A percentile compares a stretch with the other conserved stretches of the same genome.
These are phyloP conservation scores for Galaxias olidus DNA, from an alignment of 2,797 vertebrate species.

Conservation along the genomic window DNA sequence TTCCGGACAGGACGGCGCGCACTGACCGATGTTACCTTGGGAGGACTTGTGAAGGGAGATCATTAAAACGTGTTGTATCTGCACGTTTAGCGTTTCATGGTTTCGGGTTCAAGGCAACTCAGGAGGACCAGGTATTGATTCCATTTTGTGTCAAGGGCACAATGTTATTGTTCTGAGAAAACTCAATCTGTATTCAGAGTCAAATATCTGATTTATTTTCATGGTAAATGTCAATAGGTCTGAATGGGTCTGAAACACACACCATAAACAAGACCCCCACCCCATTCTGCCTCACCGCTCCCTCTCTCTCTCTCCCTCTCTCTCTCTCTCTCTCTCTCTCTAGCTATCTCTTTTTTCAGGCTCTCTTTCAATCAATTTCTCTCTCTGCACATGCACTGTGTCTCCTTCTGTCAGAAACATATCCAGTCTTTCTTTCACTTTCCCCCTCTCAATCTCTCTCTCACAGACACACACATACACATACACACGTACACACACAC, in stretches of 20 bases:
- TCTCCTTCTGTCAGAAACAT: conserved; percentile 24
- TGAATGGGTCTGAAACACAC: conserved; percentile 22
- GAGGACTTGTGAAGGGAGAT: background rate
- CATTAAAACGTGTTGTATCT: background rate
- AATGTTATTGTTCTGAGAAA: conserved; percentile 28
- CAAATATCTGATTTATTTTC: conserved; percentile 34
- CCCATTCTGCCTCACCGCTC: background rate
- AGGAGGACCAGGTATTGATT: conserved; percentile 31
- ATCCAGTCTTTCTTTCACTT: conserved; percentile 45
- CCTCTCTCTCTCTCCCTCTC: background rate
- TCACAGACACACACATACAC: background rate
- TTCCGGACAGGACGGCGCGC: background rate
- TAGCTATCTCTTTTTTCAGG: no score
- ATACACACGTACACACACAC: background rate
- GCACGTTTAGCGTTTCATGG: no score
- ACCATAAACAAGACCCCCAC: background rate
- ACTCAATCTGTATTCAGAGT: conserved; percentile 22
- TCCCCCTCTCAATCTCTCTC: conserved; percentile 54
- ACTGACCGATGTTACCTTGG: background rate
- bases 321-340: conserved; percentile 5
- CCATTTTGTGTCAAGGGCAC: conserved; percentile 51
- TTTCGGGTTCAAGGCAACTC: no score
- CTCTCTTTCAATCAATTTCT: conserved; percentile 38
- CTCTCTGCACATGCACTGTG: conserved; percentile 4
- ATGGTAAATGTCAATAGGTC: background rate